phyloP scores from a whole-genome alignment of 1,140 invertebrate genomes.

The Vanessa tameamea region DNA sequence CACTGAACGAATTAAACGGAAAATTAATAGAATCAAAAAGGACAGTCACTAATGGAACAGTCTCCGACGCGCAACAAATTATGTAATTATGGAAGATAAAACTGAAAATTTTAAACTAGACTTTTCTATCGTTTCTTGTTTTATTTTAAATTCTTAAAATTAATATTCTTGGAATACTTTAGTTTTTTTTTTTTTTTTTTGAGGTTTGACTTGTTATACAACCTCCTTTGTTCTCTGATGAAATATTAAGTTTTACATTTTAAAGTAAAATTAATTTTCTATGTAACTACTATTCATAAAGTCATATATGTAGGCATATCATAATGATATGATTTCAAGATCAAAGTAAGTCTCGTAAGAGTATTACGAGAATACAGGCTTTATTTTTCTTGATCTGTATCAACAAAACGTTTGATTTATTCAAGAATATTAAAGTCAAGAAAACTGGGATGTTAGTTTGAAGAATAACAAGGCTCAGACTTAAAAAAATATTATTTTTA shows the following conservation, averaged over 20 bases:
- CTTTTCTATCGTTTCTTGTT: background rate
- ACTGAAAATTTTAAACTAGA: background rate
- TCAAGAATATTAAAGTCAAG: constrained; percentile 21
- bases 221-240: background rate
- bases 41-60: constrained; percentile 23
- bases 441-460: constrained; percentile 7
- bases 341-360: background rate
- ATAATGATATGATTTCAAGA: background rate
- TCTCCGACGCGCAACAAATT: background rate
- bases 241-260: background rate
- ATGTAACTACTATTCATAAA: background rate
- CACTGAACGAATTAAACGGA: constrained; percentile 70
- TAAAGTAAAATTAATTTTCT: too few species aligned
- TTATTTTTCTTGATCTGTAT: constrained; percentile 24
- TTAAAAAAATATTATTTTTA: constrained; percentile 15
- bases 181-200: too few species aligned
- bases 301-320: background rate
- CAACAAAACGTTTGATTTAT: constrained; percentile 14
- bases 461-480: constrained; percentile 11
- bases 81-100: background rate
- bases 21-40: constrained; percentile 63
- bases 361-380: background rate
- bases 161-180: background rate
- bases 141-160: background rate
- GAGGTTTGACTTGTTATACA: background rate